Conservation (phyloP, 2,888 invertebrate species). For the Hirtodrosophila duncani region DNA sequence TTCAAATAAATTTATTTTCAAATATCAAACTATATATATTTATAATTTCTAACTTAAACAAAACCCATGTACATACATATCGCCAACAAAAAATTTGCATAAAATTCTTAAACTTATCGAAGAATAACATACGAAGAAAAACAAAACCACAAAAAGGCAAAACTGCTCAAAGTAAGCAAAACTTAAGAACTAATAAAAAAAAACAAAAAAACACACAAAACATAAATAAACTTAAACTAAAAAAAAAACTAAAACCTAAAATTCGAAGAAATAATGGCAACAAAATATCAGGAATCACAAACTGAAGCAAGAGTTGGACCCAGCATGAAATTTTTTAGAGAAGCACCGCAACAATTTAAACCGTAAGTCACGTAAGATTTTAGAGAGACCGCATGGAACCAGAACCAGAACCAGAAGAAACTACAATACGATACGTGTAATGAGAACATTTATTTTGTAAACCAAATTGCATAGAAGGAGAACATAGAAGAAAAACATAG, state of each 20-base stretch:
- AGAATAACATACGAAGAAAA: slow-evolving; percentile 26
- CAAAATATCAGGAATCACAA: slow-evolving; percentile 62
- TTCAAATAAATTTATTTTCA: slow-evolving; percentile 26
- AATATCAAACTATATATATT: slow-evolving; percentile 1
- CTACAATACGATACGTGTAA: slow-evolving; percentile 29
- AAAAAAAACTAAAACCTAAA: slow-evolving; percentile 28
- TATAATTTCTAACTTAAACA: slow-evolving; percentile 26
- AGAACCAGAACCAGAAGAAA: slow-evolving; percentile 35
- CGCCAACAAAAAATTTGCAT: slow-evolving; percentile 50
- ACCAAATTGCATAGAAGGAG: slow-evolving; percentile 40
- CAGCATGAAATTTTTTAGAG: slow-evolving; percentile 59
- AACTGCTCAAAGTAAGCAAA: slow-evolving; percentile 22
- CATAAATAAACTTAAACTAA: slow-evolving; percentile 34
- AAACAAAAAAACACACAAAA: slow-evolving; percentile 27
- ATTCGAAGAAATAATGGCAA: slow-evolving; percentile 49
- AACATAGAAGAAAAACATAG: slow-evolving; percentile 10
- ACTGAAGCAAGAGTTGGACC: slow-evolving; percentile 71
- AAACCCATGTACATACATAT: slow-evolving; percentile 71
- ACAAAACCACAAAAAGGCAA: slow-evolving; percentile 34
- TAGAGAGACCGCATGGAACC: slow-evolving; percentile 51
- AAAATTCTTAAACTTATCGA: slow-evolving; percentile 36
- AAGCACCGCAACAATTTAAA: slow-evolving; percentile 43
- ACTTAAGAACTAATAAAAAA: slow-evolving; percentile 26
- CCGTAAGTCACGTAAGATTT: slow-evolving; percentile 48
- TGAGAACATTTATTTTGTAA: slow-evolving; percentile 68